Evolutionary conservation across 2,888 invertebrate species (phyloP), one percentile per base, ranked within the genome.

Genomic region (Hyppa rectilinea): DNA sequence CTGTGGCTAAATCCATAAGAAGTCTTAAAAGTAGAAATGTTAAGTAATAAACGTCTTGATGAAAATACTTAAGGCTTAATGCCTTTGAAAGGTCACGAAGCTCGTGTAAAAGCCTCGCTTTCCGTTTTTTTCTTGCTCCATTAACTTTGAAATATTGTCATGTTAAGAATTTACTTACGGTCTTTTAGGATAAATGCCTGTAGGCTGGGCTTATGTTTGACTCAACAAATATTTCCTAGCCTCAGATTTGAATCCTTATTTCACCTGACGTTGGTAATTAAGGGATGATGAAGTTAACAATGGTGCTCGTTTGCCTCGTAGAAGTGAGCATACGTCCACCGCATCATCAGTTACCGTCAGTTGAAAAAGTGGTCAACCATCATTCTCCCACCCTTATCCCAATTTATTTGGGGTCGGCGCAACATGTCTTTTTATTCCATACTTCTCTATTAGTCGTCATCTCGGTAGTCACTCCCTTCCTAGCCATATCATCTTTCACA

Each of bases 101-200:
- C 47, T 29, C 5, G 38, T 20, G 43, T 80, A 69, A 75, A 69
- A 75, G 49, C 60, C 31, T 56, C n/a, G 40, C 66, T 58, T 75
- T 52, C 6, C 50, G 45, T 60, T 73, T 60, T 73, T 74, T 73
- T 64, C 29, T 50, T 60, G 74, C 75, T 56, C 65, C 80, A 76
- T 76, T 76, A 66, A 76, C 59, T 79, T 63, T 76, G 75, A 76
- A 66, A 66, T 79, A 66, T 79, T 74, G 67, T 56, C 60, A 58
- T 76, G 66, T 66, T 60, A 50, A 40, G 53, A 60, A 79, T 76
- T 74, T 60, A 50, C 56, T 56, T 56, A 74, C 61, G 38, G 61
- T 58, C 67, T 62, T 80, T 67, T 58, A 56, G 26, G 49, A 49
- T 53, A 60, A 75, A 50, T 55, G 29, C 20, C 50, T 3, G 36